Evolutionary conservation across 2,888 invertebrate genomes (phyloP), one percentile per base, ranked within the genome.

Genomic region (Pantelozetes paolii): DNA sequence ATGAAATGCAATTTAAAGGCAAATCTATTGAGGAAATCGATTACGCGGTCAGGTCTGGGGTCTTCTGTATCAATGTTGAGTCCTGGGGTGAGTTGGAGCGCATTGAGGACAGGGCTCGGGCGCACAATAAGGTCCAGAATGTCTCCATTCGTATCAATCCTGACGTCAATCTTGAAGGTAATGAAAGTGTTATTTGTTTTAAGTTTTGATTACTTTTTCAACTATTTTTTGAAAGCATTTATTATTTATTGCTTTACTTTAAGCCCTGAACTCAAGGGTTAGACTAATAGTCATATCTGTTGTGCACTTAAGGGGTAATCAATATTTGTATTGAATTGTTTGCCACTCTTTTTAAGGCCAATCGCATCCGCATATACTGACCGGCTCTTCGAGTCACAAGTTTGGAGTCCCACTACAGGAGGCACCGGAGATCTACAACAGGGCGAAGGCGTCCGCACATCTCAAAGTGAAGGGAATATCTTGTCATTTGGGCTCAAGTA

Each of bases 401-500:
- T 83, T 83, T 78, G 83, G 83, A 8, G 78, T 82, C 15, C 79
- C 79, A 26, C 71, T 78, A 20, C 74, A 77, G 0, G 79, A 81
- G 59, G 74, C 82, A 13, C 77, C 78, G 1, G 48, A 76, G 71
- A 77, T 80, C 8, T 76, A 82, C 48, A 70, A 79, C 8, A 75
- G 78, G 0, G 76, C 80, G 5, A 72, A 76, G 40, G 71, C 71
- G 9, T 76, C 78, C 18, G 75, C 77, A 2, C 73, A 75, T 15
- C 76, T 82, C n/a, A 75, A 78, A 13, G 77, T 82, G 0, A 78
- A 81, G 45, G 84, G 83, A 3, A 79, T 84, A 23, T 83, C 83
- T 75, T 82, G 82, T 74, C 83, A 83, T 75, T 76, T 83, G 28
- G 83, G 83, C 1, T 82, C 82, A 11, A 81, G 81, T 6, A 81